These are phyloP conservation scores for Crypturellus tataupa DNA, from an alignment of 2,797 vertebrate species.

Conservation along the genomic window DNA sequence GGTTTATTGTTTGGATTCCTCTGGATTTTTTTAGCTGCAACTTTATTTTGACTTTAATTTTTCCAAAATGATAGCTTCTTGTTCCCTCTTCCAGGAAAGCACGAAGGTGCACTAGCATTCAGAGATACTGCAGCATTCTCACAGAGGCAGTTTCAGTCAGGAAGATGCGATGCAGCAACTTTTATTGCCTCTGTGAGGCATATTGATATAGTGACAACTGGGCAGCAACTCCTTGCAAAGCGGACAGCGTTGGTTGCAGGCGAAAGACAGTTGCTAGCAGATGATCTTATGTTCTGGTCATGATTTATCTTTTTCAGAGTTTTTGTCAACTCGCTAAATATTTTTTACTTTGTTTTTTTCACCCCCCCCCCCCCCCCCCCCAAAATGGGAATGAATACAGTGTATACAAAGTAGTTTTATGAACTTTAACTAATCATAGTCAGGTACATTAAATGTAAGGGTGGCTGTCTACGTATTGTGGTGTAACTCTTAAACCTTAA, in stretches of 20 bases:
- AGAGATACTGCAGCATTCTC: neutral
- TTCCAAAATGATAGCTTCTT: neutral
- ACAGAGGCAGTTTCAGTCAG: neutral
- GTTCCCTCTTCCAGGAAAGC: neutral
- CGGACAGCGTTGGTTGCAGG: neutral
- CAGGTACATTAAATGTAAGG: neutral
- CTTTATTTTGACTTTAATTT: neutral
- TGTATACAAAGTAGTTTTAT: neutral
- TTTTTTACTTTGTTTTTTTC: too few relatives aligned
- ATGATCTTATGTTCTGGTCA: neutral
- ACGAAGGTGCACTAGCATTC: accelerated
- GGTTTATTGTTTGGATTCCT: neutral
- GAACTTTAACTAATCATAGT: neutral
- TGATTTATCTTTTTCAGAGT: neutral
- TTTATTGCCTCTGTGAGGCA: neutral
- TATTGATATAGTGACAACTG: too few relatives aligned
- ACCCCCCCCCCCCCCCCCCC: too few relatives aligned
- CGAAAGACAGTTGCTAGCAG: neutral
- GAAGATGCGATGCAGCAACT: neutral
- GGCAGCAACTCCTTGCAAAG: neutral
- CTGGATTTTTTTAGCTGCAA: neutral
- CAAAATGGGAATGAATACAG: neutral
- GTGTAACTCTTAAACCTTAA: neutral
- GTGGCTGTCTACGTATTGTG: neutral
- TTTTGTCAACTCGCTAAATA: neutral